Evolutionary conservation across 2,113 vertebrate genomes (phyloP).

Genomic region (Tenrec ecaudatus): DNA sequence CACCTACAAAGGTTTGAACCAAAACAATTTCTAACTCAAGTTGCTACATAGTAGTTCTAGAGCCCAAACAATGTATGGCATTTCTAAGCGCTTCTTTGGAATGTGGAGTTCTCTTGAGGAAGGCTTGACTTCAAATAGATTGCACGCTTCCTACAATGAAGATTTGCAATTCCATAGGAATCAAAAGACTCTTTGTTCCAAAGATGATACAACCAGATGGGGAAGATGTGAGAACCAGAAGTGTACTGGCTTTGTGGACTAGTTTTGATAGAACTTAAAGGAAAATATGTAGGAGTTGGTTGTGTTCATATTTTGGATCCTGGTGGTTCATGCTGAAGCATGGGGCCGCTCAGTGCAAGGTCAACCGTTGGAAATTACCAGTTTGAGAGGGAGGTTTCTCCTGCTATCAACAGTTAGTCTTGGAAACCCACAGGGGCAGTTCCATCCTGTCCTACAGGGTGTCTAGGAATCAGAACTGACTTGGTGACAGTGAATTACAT

Average conservation of each 20-base stretch:
- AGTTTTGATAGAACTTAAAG: constrained; percentile 47
- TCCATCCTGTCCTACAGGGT: too few relatives aligned
- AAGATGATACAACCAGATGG: neutral
- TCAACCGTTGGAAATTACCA: too few relatives aligned
- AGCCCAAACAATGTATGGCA: neutral
- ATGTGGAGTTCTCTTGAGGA: neutral
- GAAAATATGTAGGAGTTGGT: constrained; percentile 15
- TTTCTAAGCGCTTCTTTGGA: neutral
- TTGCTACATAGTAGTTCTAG: neutral
- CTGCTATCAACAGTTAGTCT: too few relatives aligned
- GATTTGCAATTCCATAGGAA: neutral
- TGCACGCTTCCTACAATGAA: neutral
- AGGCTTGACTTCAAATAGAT: neutral
- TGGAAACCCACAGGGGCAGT: too few relatives aligned
- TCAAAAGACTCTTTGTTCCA: neutral
- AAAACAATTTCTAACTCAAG: neutral
- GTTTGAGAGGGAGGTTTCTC: too few relatives aligned
- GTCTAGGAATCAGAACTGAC: too few relatives aligned
- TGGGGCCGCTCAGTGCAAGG: too few relatives aligned
- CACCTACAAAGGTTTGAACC: neutral
- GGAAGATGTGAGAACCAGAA: neutral
- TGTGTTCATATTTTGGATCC: too few relatives aligned
- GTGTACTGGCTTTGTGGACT: constrained; percentile 2
- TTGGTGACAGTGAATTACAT: too few relatives aligned
- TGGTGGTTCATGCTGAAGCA: too few relatives aligned